Conservation (phyloP, 2,113 vertebrate genomes). For the Aspidoscelis tigris region DNA sequence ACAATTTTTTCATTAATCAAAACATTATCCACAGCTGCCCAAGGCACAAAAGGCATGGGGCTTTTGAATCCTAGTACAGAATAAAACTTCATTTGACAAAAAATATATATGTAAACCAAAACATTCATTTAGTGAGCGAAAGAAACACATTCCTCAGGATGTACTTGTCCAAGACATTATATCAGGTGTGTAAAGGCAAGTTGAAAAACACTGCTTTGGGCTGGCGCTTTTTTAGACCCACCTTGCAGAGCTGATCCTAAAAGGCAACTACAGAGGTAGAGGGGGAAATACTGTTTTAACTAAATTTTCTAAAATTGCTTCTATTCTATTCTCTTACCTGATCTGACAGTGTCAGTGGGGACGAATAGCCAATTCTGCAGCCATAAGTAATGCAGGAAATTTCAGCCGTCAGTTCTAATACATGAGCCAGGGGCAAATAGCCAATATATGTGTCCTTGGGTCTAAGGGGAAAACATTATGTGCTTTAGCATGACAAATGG, state of each 20-base stretch:
- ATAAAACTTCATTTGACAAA: neutral
- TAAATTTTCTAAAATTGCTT: neutral
- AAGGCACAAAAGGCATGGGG: neutral
- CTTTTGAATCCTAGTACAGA: neutral
- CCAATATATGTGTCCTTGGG: conserved; percentile 92
- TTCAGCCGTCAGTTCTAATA: conserved; percentile 95
- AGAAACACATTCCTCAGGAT: neutral
- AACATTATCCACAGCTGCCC: neutral
- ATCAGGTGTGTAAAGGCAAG: neutral
- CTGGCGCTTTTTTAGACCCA: neutral
- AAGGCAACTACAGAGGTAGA: neutral
- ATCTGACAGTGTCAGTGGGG: conserved; percentile 93
- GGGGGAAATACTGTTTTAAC: neutral
- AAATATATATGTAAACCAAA: neutral
- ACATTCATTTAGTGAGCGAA: neutral
- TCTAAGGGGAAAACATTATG: conserved; percentile 69
- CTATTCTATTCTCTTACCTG: conserved; percentile 81
- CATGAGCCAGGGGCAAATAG: conserved; percentile 95
- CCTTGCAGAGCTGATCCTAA: neutral
- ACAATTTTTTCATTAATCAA: neutral
- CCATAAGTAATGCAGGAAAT: conserved; percentile 94
- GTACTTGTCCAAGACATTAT: too few relatives aligned
- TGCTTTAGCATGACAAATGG: neutral
- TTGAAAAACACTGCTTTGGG: neutral
- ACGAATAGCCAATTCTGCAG: conserved; percentile 96